Conservation (phyloP, 2,113 vertebrate genomes). For the Ovis canadensis region DNA sequence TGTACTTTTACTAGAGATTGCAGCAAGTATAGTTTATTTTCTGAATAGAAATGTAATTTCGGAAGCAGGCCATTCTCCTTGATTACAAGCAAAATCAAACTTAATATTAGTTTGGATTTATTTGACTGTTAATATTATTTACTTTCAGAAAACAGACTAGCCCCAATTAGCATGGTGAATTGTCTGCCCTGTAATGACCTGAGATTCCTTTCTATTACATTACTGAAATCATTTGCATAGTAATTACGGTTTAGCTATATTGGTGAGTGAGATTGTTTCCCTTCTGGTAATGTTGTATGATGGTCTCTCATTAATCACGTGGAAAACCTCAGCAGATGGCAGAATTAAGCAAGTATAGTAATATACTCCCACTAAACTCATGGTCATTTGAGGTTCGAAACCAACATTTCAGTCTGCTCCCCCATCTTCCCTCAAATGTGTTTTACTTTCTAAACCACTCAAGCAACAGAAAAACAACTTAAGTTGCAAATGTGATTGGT, state of each 20-base stretch:
- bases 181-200: conserved; percentile 75
- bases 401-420: background rate
- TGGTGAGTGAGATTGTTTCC: conserved; percentile 76
- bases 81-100: conserved; percentile 69
- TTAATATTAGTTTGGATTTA: conserved; percentile 71
- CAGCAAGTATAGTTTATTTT: background rate
- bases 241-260: conserved; percentile 73
- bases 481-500: background rate
- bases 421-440: background rate
- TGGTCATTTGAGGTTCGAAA: background rate
- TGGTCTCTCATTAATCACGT: conserved; percentile 70
- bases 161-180: conserved; percentile 75
- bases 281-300: conserved; percentile 64
- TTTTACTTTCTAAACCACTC: conserved; percentile 45
- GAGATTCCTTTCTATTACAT: conserved; percentile 72
- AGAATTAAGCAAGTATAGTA: conserved; percentile 44
- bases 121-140: conserved; percentile 77
- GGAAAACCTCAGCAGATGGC: conserved; percentile 58
- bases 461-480: background rate
- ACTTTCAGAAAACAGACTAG: conserved; percentile 70
- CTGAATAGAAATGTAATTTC: conserved; percentile 49
- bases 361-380: background rate
- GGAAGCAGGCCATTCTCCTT: background rate
- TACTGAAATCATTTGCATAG: conserved; percentile 79
- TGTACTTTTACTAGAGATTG: background rate